Evolutionary conservation across 2,888 invertebrate species (phyloP).

Genomic region (Cryptocephalus moraei): DNA sequence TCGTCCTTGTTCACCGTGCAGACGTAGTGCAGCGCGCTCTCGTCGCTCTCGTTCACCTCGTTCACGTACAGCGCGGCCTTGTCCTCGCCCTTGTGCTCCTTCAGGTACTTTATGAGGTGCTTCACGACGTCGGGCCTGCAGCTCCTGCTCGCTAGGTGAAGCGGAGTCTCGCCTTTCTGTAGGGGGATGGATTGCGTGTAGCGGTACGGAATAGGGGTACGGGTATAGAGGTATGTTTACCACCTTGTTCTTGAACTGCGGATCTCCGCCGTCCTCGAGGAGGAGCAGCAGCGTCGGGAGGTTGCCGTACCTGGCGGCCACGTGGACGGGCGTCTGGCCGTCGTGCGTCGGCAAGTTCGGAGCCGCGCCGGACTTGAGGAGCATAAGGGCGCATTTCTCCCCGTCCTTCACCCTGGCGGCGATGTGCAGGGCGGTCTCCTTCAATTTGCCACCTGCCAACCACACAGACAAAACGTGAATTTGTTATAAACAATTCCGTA

Average conservation of each 20-base stretch:
- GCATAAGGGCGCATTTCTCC: conserved; percentile 90
- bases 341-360: conserved; percentile 93
- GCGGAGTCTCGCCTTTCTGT: conserved; percentile 87
- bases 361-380: conserved; percentile 94
- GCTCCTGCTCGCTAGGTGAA: conserved; percentile 86
- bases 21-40: conserved; percentile 89
- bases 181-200: conserved; percentile 1
- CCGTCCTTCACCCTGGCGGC: conserved; percentile 90
- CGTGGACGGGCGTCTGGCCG: conserved; percentile 94
- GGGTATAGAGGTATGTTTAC: not conserved
- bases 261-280: conserved; percentile 90
- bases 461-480: too few relatives aligned
- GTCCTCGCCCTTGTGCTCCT: conserved; percentile 62
- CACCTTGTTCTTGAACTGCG: conserved; percentile 74
- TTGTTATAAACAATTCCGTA: too few relatives aligned
- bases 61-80: conserved; percentile 80
- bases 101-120: conserved; percentile 76
- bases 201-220: not conserved
- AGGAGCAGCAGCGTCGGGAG: conserved; percentile 74
- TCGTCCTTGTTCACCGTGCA: conserved; percentile 81
- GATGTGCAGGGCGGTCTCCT: conserved; percentile 94
- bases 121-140: conserved; percentile 78
- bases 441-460: conserved; percentile 61
- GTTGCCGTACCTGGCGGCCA: conserved; percentile 89
- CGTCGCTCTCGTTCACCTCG: conserved; percentile 81